Conservation (phyloP, 2,888 invertebrate species). For the Apamea crenata region DNA sequence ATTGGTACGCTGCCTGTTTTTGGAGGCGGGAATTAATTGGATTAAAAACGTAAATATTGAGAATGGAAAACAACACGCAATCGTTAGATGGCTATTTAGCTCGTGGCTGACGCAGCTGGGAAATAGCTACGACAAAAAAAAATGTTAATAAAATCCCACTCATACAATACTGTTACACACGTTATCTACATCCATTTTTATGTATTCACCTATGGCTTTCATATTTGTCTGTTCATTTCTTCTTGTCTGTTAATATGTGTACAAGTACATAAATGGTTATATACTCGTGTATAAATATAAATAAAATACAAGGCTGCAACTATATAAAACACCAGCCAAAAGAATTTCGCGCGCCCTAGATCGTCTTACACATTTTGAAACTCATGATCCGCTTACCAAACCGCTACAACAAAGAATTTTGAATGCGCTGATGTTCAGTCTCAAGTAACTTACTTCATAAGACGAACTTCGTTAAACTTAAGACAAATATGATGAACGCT, state of each 20-base stretch:
- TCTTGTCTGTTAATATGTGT: too few relatives aligned
- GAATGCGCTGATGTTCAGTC: not conserved
- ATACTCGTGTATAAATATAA: too few relatives aligned
- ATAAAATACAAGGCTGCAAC: not conserved
- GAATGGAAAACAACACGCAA: conserved; percentile 4
- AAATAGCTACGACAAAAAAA: fast-evolving
- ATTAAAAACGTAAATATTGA: conserved; percentile 46
- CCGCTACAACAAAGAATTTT: not conserved
- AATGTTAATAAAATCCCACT: not conserved
- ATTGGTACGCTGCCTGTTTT: conserved; percentile 48
- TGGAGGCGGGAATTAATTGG: conserved; percentile 40
- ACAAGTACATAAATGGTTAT: too few relatives aligned
- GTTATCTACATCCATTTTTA: too few relatives aligned
- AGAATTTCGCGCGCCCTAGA: not conserved
- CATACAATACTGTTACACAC: too few relatives aligned
- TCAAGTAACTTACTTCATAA: conserved; percentile 23
- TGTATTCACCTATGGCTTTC: too few relatives aligned
- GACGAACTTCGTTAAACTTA: conserved; percentile 57
- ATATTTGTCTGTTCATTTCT: too few relatives aligned
- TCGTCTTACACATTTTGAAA: not conserved
- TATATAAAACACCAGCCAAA: not conserved
- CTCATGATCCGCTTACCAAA: not conserved
- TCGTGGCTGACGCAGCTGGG: not conserved
- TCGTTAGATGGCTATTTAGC: conserved; percentile 29
- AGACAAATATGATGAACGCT: conserved; percentile 75